Evolutionary conservation across 2,888 invertebrate species (phyloP).

Genomic region (Lysandra bellargus): DNA sequence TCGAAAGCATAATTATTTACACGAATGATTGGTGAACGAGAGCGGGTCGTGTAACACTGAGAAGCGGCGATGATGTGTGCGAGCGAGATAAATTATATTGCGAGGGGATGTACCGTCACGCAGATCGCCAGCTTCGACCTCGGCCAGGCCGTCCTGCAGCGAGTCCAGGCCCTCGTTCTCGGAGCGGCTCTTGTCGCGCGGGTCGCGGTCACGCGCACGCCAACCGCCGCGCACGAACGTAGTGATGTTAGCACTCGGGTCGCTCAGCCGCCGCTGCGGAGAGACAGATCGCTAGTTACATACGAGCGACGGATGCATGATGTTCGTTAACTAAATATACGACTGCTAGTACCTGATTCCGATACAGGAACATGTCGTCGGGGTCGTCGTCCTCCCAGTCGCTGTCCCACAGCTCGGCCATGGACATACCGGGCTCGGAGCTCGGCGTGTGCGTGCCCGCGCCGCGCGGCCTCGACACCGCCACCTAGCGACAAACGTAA

Average conservation of each 20-base stretch:
- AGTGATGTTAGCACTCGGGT: constrained; percentile 94
- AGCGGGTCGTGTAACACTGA: constrained; percentile 16
- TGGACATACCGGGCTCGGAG: constrained; percentile 92
- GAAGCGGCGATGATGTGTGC: constrained; percentile 25
- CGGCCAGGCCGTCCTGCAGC: constrained; percentile 90
- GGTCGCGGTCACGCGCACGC: constrained; percentile 84
- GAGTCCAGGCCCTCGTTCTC: constrained; percentile 95
- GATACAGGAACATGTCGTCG: constrained; percentile 90
- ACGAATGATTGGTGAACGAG: constrained; percentile 21
- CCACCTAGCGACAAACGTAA: constrained; percentile 82
- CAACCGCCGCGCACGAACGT: constrained; percentile 91
- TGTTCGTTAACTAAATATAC: background rate
- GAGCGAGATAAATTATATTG: background rate
- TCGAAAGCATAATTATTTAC: constrained; percentile 1
- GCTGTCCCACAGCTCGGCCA: constrained; percentile 93
- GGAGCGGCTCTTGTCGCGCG: constrained; percentile 88
- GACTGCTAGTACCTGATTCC: constrained; percentile 82
- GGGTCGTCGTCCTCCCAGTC: constrained; percentile 95
- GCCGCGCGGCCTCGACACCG: constrained; percentile 94
- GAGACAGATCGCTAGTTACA: background rate
- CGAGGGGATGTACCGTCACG: constrained; percentile 86
- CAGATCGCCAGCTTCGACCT: constrained; percentile 96
- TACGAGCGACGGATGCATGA: background rate
- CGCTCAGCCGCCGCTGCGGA: constrained; percentile 89
- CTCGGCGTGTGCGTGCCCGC: constrained; percentile 97